These are phyloP conservation scores for Tenthredo distinguenda DNA, from an alignment of 2,888 invertebrate species.

Conservation along the genomic window DNA sequence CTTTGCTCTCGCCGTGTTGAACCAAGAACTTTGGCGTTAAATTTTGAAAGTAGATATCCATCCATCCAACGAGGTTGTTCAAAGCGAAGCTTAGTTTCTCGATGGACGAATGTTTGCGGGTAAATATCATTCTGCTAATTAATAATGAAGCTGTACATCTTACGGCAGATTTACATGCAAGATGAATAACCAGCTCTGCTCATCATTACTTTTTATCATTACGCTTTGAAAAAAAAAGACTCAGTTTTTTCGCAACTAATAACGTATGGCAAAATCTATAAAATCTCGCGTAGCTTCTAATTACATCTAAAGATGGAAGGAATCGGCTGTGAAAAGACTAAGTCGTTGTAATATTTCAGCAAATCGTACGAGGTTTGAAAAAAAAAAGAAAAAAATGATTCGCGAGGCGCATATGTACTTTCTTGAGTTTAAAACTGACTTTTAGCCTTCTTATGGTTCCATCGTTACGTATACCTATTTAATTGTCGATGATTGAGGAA, in stretches of 20 bases:
- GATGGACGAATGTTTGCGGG: slow-evolving; percentile 18
- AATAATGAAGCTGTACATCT: not conserved
- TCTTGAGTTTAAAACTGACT: too few relatives aligned
- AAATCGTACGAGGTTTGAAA: too few relatives aligned
- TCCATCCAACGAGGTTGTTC: not conserved
- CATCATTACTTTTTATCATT: not conserved
- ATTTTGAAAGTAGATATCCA: not conserved
- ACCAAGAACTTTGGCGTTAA: slow-evolving; percentile 16
- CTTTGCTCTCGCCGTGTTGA: slow-evolving; percentile 8
- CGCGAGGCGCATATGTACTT: too few relatives aligned
- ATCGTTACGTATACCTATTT: not conserved
- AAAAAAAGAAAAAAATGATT: too few relatives aligned
- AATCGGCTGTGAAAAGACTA: too few relatives aligned
- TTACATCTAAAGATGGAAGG: too few relatives aligned
- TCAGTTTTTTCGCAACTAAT: too few relatives aligned
- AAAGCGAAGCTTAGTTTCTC: not conserved
- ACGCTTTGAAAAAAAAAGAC: not conserved
- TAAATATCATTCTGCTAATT: slow-evolving; percentile 43
- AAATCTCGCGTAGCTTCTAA: too few relatives aligned
- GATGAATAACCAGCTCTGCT: not conserved
- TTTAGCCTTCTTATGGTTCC: not conserved
- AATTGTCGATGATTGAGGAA: not conserved
- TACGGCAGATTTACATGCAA: not conserved
- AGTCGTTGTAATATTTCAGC: too few relatives aligned
- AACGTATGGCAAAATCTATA: too few relatives aligned